Evolutionary conservation across 2,113 vertebrate species (phyloP).

Genomic region (Zosterops japonicus): DNA sequence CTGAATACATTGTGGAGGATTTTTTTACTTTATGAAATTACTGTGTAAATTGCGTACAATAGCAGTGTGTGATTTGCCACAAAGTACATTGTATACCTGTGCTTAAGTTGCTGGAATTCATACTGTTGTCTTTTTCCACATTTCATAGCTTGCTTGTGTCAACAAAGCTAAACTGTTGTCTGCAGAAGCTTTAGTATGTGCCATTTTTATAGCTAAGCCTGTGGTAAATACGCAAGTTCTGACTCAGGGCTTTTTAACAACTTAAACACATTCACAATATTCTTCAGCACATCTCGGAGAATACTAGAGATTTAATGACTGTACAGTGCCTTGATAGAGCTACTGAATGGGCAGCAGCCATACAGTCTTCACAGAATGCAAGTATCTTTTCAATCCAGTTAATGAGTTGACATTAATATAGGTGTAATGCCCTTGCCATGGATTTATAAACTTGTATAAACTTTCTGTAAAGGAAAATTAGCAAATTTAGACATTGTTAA

Average conservation of each 20-base stretch:
- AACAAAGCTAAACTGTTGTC: conserved; percentile 49
- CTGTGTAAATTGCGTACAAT: background rate
- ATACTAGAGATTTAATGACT: conserved; percentile 34
- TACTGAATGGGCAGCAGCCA: conserved; percentile 56
- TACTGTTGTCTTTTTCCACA: background rate
- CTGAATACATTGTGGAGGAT: background rate
- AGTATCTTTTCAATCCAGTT: background rate
- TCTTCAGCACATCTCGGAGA: conserved; percentile 58
- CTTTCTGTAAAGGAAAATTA: conserved; percentile 51
- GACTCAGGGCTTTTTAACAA: conserved; percentile 77
- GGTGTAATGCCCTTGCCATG: background rate
- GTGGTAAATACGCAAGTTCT: conserved; percentile 66
- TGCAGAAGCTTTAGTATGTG: conserved; percentile 6
- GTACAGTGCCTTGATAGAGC: conserved; percentile 74
- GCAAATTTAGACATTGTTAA: conserved; percentile 23
- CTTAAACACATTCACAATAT: conserved; percentile 32
- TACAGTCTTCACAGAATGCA: conserved; percentile 7
- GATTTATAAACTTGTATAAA: conserved; percentile 5
- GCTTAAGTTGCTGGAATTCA: background rate
- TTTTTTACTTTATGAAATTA: background rate
- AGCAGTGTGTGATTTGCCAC: background rate
- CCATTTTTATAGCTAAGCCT: conserved; percentile 61
- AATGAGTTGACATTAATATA: background rate
- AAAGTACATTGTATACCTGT: background rate
- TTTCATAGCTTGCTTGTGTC: conserved; percentile 44